A percentile compares a stretch with the other conserved stretches of the same genome.
These are phyloP conservation scores for Pocillopora damicornis DNA, from an alignment of 64 coral and sea anemone genomes.

Conservation along the genomic window DNA sequence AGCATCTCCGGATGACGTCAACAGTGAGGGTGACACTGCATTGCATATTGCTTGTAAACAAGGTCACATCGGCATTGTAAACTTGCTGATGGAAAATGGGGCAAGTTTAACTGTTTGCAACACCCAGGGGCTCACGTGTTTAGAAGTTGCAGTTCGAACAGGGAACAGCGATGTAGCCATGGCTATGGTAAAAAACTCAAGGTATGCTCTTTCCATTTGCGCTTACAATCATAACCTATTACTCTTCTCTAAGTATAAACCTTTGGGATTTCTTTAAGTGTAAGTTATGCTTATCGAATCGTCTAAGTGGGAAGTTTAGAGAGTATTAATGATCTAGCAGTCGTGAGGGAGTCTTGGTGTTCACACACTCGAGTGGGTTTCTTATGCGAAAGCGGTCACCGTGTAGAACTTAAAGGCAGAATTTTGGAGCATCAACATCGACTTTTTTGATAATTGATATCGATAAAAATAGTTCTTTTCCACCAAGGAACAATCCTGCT, in stretches of 20 bases:
- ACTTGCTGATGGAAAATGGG: constrained; percentile 65
- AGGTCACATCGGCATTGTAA: constrained; percentile 43
- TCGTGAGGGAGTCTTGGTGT: too few species aligned
- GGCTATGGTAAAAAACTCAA: constrained; percentile 73
- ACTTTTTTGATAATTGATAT: too few species aligned
- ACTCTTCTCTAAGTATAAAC: not conserved
- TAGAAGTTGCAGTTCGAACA: constrained; percentile 58
- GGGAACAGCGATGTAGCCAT: constrained; percentile 61
- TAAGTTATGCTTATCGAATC: too few species aligned
- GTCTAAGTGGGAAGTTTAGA: too few species aligned
- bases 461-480: too few species aligned
- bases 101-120: constrained; percentile 47
- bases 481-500: too few species aligned
- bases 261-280: too few species aligned
- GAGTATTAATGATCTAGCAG: too few species aligned
- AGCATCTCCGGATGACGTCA: constrained; percentile 16
- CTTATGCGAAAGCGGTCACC: too few species aligned
- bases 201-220: not conserved
- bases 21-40: constrained; percentile 64
- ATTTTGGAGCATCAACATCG: too few species aligned
- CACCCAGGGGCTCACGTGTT: constrained; percentile 35
- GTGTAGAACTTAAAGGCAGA: too few species aligned
- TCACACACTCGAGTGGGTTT: too few species aligned
- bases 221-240: not conserved
- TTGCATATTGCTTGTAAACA: constrained; percentile 74